Base-by-base conservation (phyloP, 35 echinoderm and acorn worm genomes). In the Heliocidaris erythrogramma region DNA sequence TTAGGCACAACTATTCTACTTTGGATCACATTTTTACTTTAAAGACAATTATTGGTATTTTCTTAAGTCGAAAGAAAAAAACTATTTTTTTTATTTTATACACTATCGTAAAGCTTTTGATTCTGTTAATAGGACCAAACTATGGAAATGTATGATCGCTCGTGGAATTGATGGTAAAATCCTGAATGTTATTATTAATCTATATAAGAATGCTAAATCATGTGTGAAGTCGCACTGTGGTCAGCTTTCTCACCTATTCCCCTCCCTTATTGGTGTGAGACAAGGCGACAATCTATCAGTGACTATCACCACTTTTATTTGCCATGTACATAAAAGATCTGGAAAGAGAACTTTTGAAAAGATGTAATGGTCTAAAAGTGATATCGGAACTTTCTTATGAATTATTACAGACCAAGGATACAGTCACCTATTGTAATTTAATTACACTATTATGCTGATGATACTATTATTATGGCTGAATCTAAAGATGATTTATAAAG, bases 191-290 rank as follows among this genome's bases (percentile, higher is more conserved):
- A n/a, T n/a, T n/a, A n/a, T n/a, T n/a, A n/a, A n/a, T n/a, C n/a
- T n/a, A n/a, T 86, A 86, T 35, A 86, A 86, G 85, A 86, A 86
- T 86, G 85, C 85, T 86, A 86, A 86, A 86, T 86, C 85, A 18
- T 86, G 85, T 86, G 2, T 2, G 8, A 86, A 30, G 85, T 86
- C 85, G 9, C 13, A 35, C n/a, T 86, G 13, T 86, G 0, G n/a
- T 86, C 85, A 86, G 5, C 8, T 18, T 9, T 86, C 9, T 86
- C n/a, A 18, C 85, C 85, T n/a, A n/a, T n/a, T 86, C n/a, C 32
- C 32, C 9, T 59, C 9, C 9, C 53, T 59, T 9, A 59, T 59
- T 59, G 53, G 53, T 59, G 53, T 59, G 16, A 4, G 53, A 86
- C 85, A 86, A 86, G 85, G 85, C 21, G 85, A 86, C 85, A 86